Conservation (phyloP, 2,113 vertebrate species). For the Platycercus adscitus region DNA sequence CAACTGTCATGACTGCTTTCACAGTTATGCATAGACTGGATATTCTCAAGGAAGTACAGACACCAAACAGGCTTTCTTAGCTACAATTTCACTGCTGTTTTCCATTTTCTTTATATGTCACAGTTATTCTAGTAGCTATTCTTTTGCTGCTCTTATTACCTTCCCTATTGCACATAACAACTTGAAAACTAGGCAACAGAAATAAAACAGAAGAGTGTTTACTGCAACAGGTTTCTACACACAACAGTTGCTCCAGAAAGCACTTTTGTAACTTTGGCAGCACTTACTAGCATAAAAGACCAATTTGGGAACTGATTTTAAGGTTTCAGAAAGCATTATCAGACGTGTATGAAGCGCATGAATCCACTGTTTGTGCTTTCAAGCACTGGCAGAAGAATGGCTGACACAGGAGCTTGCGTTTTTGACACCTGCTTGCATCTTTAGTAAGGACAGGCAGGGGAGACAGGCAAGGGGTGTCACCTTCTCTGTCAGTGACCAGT, state of each 20-base stretch:
- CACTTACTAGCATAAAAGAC: neutral
- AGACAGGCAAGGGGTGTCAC: neutral
- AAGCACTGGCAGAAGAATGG: neutral
- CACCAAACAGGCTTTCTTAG: neutral
- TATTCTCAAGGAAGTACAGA: neutral
- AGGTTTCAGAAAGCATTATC: neutral
- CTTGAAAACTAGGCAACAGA: slow-evolving; percentile 5
- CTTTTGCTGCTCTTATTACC: slow-evolving; percentile 16
- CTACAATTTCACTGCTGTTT: neutral
- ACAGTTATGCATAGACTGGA: neutral
- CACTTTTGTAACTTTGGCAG: slow-evolving; percentile 10
- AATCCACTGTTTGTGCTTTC: neutral
- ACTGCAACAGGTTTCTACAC: slow-evolving; percentile 21
- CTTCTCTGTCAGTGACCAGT: neutral
- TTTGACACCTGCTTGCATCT: neutral
- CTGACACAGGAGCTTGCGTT: neutral
- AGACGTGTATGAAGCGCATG: neutral
- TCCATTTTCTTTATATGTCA: neutral
- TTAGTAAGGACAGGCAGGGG: neutral
- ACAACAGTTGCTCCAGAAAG: slow-evolving; percentile 3
- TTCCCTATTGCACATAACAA: slow-evolving; percentile 12
- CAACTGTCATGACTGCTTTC: neutral
- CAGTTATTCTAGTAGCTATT: slow-evolving; percentile 17
- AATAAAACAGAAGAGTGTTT: slow-evolving; percentile 26
- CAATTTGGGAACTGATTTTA: slow-evolving; percentile 11